Evolutionary conservation across 2,888 invertebrate species (phyloP).

Genomic region (Nowickia ferox): DNA sequence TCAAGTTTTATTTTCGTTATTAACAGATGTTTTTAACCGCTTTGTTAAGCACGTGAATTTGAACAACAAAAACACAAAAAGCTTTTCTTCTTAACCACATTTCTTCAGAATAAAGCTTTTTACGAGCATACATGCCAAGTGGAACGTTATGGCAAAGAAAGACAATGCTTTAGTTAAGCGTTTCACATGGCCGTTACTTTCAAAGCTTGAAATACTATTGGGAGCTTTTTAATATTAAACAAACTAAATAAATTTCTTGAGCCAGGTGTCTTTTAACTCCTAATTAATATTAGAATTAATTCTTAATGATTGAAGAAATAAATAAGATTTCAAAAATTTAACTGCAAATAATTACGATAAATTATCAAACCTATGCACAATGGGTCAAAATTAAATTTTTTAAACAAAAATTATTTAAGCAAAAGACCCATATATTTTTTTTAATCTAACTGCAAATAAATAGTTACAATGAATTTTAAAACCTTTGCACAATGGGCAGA

Average conservation of each 20-base stretch:
- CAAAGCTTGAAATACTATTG: background rate
- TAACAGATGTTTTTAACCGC: constrained; percentile 57
- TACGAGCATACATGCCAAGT: background rate
- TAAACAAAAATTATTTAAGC: no score
- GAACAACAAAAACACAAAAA: constrained; percentile 10
- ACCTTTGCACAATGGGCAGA: no score
- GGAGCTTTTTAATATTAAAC: background rate
- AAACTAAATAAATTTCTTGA: background rate
- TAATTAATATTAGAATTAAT: no score
- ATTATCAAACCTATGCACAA: no score
- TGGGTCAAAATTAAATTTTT: no score
- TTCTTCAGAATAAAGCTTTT: constrained; percentile 20
- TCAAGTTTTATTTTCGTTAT: constrained; percentile 14
- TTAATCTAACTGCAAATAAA: no score
- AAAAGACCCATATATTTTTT: no score
- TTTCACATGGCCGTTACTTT: constrained; percentile 23
- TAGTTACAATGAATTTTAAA: no score
- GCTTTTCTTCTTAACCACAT: constrained; percentile 36
- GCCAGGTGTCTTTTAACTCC: no score
- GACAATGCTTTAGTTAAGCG: background rate
- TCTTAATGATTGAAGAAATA: no score
- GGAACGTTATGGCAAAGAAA: constrained; percentile 35
- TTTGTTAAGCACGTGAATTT: constrained; percentile 50
- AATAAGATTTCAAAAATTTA: no score
- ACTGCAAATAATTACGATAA: no score